Percentiles rank a stretch among this genome's conserved stretches.
These are phyloP conservation scores for Subanguina moxae DNA, from an alignment of 1,140 invertebrate species.

Conservation along the genomic window DNA sequence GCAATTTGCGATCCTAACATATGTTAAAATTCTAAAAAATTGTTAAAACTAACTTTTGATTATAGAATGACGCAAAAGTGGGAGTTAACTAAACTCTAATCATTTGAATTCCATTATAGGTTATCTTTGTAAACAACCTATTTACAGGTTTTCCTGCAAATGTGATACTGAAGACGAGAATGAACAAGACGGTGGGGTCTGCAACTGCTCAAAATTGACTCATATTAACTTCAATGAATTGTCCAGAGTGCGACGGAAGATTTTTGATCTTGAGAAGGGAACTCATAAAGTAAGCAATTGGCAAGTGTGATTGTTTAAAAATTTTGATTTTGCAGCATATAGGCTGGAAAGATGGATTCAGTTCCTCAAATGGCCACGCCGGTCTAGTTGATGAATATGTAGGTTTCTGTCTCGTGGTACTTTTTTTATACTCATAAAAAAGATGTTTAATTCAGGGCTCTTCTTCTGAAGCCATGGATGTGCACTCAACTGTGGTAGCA, in stretches of 20 bases:
- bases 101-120: neutral
- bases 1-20: no score
- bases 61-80: no score
- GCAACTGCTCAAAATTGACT: constrained; percentile 9
- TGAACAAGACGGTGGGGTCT: neutral
- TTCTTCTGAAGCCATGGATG: no score
- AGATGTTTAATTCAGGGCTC: no score
- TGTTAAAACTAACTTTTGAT: no score
- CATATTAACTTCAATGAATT: constrained; percentile 15
- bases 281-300: constrained; percentile 5
- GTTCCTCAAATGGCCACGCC: no score
- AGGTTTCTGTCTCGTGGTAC: no score
- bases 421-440: no score
- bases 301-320: constrained; percentile 3
- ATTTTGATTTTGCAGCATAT: neutral
- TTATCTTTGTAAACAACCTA: neutral
- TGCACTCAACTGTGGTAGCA: no score
- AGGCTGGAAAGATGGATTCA: neutral
- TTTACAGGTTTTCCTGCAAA: neutral
- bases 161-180: constrained; percentile 4
- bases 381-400: no score
- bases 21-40: no score
- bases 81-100: no score
- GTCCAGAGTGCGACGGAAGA: constrained; percentile 6
- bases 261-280: constrained; percentile 39